Base-by-base conservation (phyloP, 2,888 invertebrate species). In the Phortica okadai region DNA sequence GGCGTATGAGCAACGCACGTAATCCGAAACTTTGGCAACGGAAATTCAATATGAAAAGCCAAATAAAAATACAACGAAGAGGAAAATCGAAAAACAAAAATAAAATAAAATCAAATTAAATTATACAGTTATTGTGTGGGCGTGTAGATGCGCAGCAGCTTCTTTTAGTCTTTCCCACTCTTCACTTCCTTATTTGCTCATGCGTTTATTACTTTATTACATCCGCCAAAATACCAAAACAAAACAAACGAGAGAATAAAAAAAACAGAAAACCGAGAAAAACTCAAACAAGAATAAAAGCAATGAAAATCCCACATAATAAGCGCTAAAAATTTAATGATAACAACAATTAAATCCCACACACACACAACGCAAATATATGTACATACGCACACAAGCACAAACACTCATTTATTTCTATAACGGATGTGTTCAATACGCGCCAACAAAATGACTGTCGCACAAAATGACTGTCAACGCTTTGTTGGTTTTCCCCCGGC, bases 261-360 rank as follows among this genome's bases (percentile, higher is more conserved):
- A 21, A 62, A 62, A 21, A 21, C 21, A 21, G 21, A 25, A 62
- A 62, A n/a, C 14, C 56, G 16, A 56, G 7, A 25, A 25, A 62
- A 62, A 25, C 10, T 62, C 21, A 62, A 25, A 62, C 10, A 25
- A 25, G 16, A 21, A 62, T 25, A 62, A 62, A 62, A 62, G 56
- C 14, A 56, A 56, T 56, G 25, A 62, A 62, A 16, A 62, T 25
- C 16, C 21, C 21, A 59, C 42, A 42, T 59, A 6, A 59, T 11
- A 14, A 41, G 10, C 56, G 44, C 6, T 64, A 56, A 69, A 77
- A 74, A 73, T 79, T 33, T 45, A 67, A 72, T 42, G 59, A 77
- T 77, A 79, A 77, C 77, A 45, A 79, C 78, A 80, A 81, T 82
- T 82, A 77, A 77, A 76, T 50, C 16, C 2, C 8, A 56, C 21